A percentile compares a stretch with the other conserved stretches of the same genome.
Evolutionary conservation across 1,140 invertebrate genomes (phyloP).

Genomic region (Mesaphorura yosii): DNA sequence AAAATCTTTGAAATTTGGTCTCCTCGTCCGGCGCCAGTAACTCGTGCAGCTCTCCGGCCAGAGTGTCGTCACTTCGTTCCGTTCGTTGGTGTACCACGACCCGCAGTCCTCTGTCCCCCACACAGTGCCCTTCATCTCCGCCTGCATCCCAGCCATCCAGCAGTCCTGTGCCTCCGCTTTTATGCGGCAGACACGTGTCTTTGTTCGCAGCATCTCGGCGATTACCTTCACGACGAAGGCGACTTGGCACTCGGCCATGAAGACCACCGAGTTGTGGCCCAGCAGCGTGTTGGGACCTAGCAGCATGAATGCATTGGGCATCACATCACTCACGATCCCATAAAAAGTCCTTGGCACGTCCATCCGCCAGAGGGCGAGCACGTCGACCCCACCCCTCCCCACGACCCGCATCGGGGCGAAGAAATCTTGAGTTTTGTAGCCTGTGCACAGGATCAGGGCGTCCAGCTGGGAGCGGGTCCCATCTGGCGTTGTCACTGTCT

Average conservation of each 20-base stretch:
- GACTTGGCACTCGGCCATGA: slow-evolving; percentile 8
- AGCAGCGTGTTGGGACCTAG: slow-evolving; percentile 1
- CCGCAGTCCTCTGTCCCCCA: slow-evolving; percentile 9
- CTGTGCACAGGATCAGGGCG: background rate
- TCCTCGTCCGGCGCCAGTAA: no score
- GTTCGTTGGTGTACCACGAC: slow-evolving; percentile 4
- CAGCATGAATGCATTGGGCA: background rate
- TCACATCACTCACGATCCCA: background rate
- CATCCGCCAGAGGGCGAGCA: background rate
- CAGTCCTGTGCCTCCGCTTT: slow-evolving; percentile 1
- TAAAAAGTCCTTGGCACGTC: background rate
- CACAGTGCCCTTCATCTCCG: slow-evolving; percentile 7
- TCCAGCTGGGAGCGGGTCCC: background rate
- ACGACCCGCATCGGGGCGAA: background rate
- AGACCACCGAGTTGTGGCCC: slow-evolving; percentile 1
- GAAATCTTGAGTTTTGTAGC: slow-evolving; percentile 1
- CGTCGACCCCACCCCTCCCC: background rate
- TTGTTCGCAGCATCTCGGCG: background rate
- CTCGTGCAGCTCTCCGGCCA: background rate
- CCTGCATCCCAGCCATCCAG: background rate
- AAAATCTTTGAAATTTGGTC: no score
- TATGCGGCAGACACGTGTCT: background rate
- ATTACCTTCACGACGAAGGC: background rate
- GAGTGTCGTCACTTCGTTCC: background rate
- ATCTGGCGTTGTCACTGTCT: background rate